phyloP scores from a whole-genome alignment of 2,797 vertebrate genomes.

The Rhinophrynus dorsalis region DNA sequence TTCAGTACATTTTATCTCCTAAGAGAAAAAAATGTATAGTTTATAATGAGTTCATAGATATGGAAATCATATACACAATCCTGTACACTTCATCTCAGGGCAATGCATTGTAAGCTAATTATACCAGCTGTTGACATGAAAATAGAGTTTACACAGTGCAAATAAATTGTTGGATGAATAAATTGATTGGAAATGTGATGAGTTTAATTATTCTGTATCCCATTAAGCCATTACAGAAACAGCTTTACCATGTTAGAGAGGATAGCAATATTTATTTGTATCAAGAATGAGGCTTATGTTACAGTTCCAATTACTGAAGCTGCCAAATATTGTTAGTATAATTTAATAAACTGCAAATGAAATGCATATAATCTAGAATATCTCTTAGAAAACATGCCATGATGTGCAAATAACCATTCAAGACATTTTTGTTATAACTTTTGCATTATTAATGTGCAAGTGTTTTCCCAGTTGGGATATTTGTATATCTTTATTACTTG shows the following conservation, averaged over 20 bases:
- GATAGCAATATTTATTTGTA: constrained; percentile 45
- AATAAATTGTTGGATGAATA: constrained; percentile 42
- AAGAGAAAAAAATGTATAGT: constrained; percentile 21
- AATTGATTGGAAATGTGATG: constrained; percentile 29
- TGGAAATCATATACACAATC: constrained; percentile 33
- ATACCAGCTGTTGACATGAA: constrained; percentile 44
- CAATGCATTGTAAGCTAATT: constrained; percentile 43
- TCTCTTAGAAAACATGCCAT: constrained; percentile 39
- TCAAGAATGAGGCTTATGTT: constrained; percentile 36
- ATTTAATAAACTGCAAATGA: constrained; percentile 43
- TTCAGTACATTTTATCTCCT: neutral
- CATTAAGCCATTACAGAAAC: constrained; percentile 47
- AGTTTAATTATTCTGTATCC: constrained; percentile 48
- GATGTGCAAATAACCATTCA: constrained; percentile 28
- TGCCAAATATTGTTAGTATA: constrained; percentile 63
- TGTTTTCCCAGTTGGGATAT: neutral
- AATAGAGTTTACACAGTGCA: constrained; percentile 21
- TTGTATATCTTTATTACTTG: neutral
- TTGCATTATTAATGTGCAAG: constrained; percentile 20
- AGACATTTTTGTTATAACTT: constrained; percentile 3
- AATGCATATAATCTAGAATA: constrained; percentile 47
- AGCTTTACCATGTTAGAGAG: constrained; percentile 44
- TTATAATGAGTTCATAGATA: constrained; percentile 37
- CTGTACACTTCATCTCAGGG: constrained; percentile 22
- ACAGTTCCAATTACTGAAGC: constrained; percentile 64